These are phyloP conservation scores for Anseranas semipalmata DNA, from an alignment of 2,113 vertebrate genomes.

Conservation along the genomic window DNA sequence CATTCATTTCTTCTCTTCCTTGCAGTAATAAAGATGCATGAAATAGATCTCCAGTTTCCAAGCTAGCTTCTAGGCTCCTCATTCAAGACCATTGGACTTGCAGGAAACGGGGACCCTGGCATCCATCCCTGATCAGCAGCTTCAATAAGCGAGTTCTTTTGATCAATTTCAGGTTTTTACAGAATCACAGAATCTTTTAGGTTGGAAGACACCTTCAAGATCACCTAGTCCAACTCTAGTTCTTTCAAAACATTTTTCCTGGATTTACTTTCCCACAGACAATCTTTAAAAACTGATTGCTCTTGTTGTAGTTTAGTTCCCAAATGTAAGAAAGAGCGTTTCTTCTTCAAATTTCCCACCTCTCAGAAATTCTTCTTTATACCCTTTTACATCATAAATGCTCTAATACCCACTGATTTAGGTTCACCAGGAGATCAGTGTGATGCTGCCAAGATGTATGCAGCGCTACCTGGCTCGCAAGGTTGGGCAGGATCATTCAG, in stretches of 20 bases:
- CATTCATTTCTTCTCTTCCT: not conserved
- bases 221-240: too few relatives aligned
- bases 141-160: not conserved
- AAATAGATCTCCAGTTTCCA: not conserved
- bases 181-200: too few relatives aligned
- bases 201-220: too few relatives aligned
- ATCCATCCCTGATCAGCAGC: not conserved
- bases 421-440: not conserved
- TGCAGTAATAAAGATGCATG: not conserved
- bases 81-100: not conserved
- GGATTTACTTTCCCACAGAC: not conserved
- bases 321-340: not conserved
- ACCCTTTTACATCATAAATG: not conserved
- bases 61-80: not conserved
- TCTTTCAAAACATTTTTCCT: not conserved
- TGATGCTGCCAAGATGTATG: not conserved
- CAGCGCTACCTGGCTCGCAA: not conserved
- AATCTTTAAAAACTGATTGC: not conserved
- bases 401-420: not conserved
- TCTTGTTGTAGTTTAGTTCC: not conserved
- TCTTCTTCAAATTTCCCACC: not conserved
- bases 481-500: not conserved
- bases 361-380: not conserved
- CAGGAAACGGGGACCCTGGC: not conserved
- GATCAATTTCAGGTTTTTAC: not conserved